Conservation (phyloP, 92 coral and sea anemone species). For the Epizoanthus scotinus region DNA sequence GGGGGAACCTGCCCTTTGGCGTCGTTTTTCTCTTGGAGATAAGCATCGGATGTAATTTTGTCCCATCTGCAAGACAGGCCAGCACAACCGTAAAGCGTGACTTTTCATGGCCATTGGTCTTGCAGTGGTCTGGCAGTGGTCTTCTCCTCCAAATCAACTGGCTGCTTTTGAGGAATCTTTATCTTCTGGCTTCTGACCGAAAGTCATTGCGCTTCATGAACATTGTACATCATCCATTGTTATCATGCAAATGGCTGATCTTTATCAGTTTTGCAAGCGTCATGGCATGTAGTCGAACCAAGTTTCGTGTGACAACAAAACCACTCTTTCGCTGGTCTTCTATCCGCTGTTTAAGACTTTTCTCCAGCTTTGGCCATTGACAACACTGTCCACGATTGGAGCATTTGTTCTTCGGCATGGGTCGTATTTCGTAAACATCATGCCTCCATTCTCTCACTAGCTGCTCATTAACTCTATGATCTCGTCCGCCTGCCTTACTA, state of each 20-base stretch:
- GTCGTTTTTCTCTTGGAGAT: slow-evolving; percentile 44
- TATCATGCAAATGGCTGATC: background rate
- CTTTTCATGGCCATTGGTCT: slow-evolving; percentile 34
- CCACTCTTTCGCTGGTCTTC: slow-evolving; percentile 19
- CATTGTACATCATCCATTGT: background rate
- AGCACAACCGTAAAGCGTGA: slow-evolving; percentile 37
- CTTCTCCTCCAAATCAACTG: background rate
- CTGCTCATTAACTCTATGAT: slow-evolving; percentile 17
- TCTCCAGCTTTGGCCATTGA: slow-evolving; percentile 38
- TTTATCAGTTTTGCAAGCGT: slow-evolving; percentile 29
- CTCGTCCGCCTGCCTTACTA: slow-evolving; percentile 2
- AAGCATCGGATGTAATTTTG: slow-evolving; percentile 36
- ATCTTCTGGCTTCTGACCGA: background rate
- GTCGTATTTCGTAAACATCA: background rate
- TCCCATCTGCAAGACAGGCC: slow-evolving; percentile 38
- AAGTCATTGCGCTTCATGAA: background rate
- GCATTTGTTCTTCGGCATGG: background rate
- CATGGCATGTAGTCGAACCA: slow-evolving; percentile 24
- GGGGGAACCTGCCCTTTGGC: slow-evolving; percentile 43
- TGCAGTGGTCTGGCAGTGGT: background rate
- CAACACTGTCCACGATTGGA: slow-evolving; percentile 31
- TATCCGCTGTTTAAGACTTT: slow-evolving; percentile 17
- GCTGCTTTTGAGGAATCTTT: background rate
- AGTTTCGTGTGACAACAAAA: slow-evolving; percentile 19
- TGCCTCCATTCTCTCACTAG: slow-evolving; percentile 27